Evolutionary conservation across 2,113 vertebrate genomes (phyloP).

Genomic region (Puntigrus tetrazona): DNA sequence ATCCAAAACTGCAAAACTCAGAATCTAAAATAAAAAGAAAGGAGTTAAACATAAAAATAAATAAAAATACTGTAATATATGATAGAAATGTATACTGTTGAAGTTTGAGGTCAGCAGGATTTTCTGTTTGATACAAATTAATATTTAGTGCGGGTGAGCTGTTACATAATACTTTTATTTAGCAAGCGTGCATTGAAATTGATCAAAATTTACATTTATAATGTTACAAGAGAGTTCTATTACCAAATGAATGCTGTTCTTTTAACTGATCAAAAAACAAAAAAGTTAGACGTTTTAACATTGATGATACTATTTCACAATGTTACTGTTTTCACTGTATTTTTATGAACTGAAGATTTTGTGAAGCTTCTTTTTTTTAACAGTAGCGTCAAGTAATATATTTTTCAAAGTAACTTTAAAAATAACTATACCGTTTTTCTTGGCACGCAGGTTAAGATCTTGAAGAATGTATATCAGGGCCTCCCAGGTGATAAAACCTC

Average conservation of each 20-base stretch:
- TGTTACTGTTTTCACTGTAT: neutral
- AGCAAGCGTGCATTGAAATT: neutral
- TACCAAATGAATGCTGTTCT: neutral
- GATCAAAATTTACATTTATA: neutral
- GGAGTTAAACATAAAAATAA: neutral
- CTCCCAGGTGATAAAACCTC: conserved; percentile 76
- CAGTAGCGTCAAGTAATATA: neutral
- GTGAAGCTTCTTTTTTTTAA: conserved; percentile 2
- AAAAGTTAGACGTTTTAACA: neutral
- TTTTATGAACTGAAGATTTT: neutral
- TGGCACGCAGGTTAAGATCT: conserved; percentile 54
- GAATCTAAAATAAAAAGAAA: conserved; percentile 13
- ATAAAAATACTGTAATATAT: neutral
- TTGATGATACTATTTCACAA: neutral
- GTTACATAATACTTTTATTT: neutral
- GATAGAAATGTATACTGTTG: neutral
- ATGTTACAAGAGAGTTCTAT: no score
- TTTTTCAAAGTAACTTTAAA: neutral
- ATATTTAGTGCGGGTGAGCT: no score
- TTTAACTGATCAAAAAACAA: neutral
- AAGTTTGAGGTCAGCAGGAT: neutral
- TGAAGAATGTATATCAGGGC: conserved; percentile 62
- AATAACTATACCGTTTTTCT: conserved; percentile 44
- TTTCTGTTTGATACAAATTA: neutral
- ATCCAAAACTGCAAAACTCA: neutral